phyloP scores from a whole-genome alignment of 2,797 vertebrate species.

The Syngnathus rostellatus region DNA sequence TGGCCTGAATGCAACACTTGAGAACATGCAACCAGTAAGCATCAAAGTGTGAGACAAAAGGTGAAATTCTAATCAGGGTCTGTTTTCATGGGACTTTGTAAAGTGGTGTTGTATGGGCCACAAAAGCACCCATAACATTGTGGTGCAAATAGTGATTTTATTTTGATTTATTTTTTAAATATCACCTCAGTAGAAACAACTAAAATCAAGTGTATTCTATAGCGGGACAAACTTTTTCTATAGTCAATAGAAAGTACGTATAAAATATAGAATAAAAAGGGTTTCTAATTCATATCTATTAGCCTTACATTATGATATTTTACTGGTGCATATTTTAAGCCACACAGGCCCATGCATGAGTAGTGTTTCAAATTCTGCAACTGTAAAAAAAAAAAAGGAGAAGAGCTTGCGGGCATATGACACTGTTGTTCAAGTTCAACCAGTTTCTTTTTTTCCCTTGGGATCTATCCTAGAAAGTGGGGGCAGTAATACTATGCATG shows the following conservation, averaged over 20 bases:
- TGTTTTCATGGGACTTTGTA: not conserved
- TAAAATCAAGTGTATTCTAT: too few species aligned
- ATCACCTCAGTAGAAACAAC: too few species aligned
- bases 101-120: not conserved
- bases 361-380: not conserved
- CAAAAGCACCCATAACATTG: not conserved
- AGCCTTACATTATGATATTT: not conserved
- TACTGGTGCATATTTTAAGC: not conserved
- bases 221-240: too few species aligned
- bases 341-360: not conserved
- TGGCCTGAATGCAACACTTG: not conserved
- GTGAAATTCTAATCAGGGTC: too few species aligned
- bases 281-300: not conserved
- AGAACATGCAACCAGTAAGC: not conserved
- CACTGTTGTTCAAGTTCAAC: not conserved
- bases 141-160: not conserved
- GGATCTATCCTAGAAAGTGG: not conserved
- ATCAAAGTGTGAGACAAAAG: not conserved
- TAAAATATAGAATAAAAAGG: too few species aligned
- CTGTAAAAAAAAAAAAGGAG: not conserved
- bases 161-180: too few species aligned
- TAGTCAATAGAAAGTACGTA: too few species aligned
- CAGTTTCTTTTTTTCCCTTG: not conserved
- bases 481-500: not conserved
- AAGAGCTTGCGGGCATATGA: not conserved